These are phyloP conservation scores for Donacobius atricapilla DNA, from an alignment of 2,113 vertebrate species.

Conservation along the genomic window DNA sequence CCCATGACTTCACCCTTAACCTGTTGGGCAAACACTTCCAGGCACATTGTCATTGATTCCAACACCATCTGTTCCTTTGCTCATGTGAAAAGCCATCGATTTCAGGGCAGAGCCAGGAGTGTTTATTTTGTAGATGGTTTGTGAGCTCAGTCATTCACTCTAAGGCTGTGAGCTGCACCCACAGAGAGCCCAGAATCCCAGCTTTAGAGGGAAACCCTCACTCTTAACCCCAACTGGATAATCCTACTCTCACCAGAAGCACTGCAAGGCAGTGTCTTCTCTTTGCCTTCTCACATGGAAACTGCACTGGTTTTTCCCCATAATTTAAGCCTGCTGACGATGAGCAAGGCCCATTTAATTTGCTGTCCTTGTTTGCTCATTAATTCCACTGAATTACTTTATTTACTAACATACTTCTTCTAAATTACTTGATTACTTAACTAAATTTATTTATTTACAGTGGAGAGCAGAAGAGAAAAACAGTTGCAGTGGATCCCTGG, in stretches of 20 bases:
- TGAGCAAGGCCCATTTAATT: not conserved
- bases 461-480: not conserved
- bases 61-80: not conserved
- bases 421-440: conserved; percentile 34
- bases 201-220: not conserved
- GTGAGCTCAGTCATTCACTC: not conserved
- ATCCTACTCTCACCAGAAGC: not conserved
- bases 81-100: not conserved
- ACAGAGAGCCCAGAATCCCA: not conserved
- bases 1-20: not conserved
- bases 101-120: not conserved
- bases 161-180: not conserved
- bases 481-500: not conserved
- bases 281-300: not conserved
- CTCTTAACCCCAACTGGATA: not conserved
- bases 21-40: not conserved
- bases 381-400: not conserved
- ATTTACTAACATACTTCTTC: conserved; percentile 37
- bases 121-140: not conserved
- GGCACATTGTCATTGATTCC: not conserved
- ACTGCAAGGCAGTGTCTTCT: not conserved
- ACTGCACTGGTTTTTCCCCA: not conserved
- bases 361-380: not conserved
- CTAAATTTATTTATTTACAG: not conserved
- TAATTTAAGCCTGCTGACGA: not conserved